A percentile compares a stretch with the other conserved stretches of the same genome.
These are phyloP conservation scores for Microctenopoma steveboyesi DNA, from an alignment of 2,797 vertebrate species.

Conservation along the genomic window DNA sequence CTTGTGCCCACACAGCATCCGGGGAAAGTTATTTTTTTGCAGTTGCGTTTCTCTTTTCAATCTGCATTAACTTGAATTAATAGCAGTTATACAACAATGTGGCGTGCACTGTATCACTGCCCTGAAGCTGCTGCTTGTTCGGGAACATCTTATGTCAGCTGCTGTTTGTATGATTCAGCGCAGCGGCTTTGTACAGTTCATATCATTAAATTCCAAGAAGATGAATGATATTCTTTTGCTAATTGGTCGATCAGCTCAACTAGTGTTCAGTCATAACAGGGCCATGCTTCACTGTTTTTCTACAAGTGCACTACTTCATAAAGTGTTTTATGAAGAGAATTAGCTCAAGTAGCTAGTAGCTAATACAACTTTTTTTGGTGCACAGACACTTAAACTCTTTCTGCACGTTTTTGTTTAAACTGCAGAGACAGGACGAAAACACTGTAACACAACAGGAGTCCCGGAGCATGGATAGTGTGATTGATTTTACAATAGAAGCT, in stretches of 20 bases:
- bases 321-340: neutral
- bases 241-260: conserved; percentile 31
- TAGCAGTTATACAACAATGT: conserved; percentile 44
- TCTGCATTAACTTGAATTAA: conserved; percentile 48
- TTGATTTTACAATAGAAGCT: too few species aligned
- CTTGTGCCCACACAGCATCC: conserved; percentile 73
- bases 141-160: conserved; percentile 24
- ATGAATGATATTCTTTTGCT: conserved; percentile 35
- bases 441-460: too few species aligned
- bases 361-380: too few species aligned
- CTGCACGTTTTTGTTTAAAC: too few species aligned
- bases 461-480: too few species aligned
- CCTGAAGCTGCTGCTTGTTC: conserved; percentile 50
- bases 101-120: conserved; percentile 16
- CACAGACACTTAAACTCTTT: too few species aligned
- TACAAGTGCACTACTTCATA: neutral
- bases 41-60: conserved; percentile 35
- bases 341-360: neutral
- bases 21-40: conserved; percentile 33
- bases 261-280: conserved; percentile 4
- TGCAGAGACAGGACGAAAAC: too few species aligned
- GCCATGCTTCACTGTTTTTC: neutral
- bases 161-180: conserved; percentile 38
- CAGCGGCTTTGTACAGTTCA: conserved; percentile 13
- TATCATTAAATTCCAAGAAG: conserved; percentile 28